phyloP scores from a whole-genome alignment of 2,888 invertebrate genomes.

The Noctua janthe region DNA sequence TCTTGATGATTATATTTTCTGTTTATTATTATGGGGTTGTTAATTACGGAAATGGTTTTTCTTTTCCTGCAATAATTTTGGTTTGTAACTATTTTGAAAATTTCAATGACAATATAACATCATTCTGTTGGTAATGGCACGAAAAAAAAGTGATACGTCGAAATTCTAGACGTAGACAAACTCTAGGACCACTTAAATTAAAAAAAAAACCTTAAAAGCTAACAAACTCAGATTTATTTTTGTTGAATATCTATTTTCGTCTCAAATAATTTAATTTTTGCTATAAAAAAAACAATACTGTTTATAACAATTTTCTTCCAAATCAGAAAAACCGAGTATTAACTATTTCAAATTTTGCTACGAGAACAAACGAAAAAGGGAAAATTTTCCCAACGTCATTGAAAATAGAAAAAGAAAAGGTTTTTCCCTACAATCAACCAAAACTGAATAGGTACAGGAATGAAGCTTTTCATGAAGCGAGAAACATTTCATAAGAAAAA shows the following conservation, averaged over 20 bases:
- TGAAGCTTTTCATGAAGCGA: not conserved
- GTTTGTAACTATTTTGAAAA: not conserved
- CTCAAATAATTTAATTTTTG: no score
- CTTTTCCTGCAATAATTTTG: not conserved
- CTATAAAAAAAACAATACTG: not conserved
- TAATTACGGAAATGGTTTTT: not conserved
- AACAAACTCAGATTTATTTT: not conserved
- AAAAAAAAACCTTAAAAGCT: not conserved
- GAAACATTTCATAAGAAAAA: not conserved
- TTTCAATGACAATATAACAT: not conserved
- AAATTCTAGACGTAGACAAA: not conserved
- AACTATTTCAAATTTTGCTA: not conserved
- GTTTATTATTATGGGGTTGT: constrained; percentile 18
- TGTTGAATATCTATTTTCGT: not conserved
- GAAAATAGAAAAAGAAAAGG: not conserved
- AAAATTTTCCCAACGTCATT: not conserved
- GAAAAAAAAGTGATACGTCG: not conserved
- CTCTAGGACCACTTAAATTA: not conserved
- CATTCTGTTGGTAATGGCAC: no score
- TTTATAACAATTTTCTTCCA: not conserved
- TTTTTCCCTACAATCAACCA: not conserved
- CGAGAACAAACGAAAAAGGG: not conserved
- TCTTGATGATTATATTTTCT: constrained; percentile 30
- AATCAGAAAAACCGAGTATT: not conserved
- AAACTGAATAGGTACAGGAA: not conserved